Evolutionary conservation across 1,140 invertebrate species (phyloP).

Genomic region (Temnothorax longispinosus): DNA sequence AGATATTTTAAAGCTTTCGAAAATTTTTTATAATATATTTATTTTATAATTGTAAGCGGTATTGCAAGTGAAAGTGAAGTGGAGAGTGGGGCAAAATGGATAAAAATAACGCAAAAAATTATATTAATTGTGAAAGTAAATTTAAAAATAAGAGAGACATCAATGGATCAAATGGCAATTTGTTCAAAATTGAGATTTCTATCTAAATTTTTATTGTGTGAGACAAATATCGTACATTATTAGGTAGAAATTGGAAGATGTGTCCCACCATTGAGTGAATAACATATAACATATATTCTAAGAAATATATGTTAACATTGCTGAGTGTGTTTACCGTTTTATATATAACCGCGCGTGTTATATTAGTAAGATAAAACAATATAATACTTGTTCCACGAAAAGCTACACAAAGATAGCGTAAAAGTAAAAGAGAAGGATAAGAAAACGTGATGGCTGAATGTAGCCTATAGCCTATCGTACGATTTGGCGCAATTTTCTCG

Average conservation of each 20-base stretch:
- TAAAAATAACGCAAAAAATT: background rate
- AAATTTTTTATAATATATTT: background rate
- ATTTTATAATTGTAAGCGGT: background rate
- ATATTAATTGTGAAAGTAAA: background rate
- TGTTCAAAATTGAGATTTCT: background rate
- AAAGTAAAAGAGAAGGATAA: background rate
- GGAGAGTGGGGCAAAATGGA: background rate
- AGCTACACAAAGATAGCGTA: background rate
- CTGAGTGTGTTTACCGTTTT: background rate
- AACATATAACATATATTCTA: background rate
- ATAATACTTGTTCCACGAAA: too few species aligned
- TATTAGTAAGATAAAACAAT: too few species aligned
- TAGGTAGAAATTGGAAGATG: background rate
- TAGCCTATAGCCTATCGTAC: background rate
- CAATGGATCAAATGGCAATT: background rate
- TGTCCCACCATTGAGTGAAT: background rate
- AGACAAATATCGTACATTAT: background rate
- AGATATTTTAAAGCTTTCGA: background rate
- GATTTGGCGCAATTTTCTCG: background rate
- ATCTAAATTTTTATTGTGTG: background rate
- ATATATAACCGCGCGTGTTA: too few species aligned
- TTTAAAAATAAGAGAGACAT: background rate
- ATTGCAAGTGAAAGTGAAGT: background rate
- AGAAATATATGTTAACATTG: background rate
- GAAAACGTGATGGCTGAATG: background rate